Evolutionary conservation across 2,113 vertebrate species (phyloP).

Genomic region (Arenaria interpres): DNA sequence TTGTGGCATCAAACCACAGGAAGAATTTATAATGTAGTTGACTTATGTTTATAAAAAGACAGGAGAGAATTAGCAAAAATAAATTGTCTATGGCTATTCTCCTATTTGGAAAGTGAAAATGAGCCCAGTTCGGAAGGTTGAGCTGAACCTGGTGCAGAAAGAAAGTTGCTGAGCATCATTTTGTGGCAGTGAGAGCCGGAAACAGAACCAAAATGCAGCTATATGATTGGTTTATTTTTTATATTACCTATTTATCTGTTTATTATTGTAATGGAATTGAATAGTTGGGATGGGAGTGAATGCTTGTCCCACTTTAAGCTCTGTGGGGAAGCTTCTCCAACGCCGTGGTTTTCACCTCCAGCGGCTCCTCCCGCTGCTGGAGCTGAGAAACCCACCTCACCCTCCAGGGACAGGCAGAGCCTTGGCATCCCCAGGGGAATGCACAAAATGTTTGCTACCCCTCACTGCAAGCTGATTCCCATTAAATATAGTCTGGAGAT

Average conservation of each 20-base stretch:
- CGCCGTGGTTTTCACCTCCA: not conserved
- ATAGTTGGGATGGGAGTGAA: not conserved
- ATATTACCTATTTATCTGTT: not conserved
- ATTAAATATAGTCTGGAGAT: not conserved
- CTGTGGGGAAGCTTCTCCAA: not conserved
- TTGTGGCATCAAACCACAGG: not conserved
- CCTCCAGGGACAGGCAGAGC: not conserved
- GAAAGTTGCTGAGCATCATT: not conserved
- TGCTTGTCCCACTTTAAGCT: rapidly evolving
- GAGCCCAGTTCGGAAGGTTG: not conserved
- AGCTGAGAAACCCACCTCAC: too few relatives aligned
- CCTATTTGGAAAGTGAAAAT: not conserved
- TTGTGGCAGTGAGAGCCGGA: not conserved
- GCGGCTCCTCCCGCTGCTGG: not conserved
- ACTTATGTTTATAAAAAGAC: not conserved
- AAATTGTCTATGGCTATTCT: not conserved
- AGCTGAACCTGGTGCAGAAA: not conserved
- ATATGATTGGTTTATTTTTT: not conserved
- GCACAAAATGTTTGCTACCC: not conserved
- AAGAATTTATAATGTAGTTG: not conserved
- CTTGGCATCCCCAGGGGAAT: not conserved
- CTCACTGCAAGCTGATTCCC: not conserved
- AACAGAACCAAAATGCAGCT: not conserved
- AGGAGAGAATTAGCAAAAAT: not conserved
- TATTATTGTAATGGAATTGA: not conserved